Percentiles rank a stretch among this genome's conserved stretches.
These are phyloP conservation scores for Anodontia alba DNA, from an alignment of 2,888 invertebrate species.

Conservation along the genomic window DNA sequence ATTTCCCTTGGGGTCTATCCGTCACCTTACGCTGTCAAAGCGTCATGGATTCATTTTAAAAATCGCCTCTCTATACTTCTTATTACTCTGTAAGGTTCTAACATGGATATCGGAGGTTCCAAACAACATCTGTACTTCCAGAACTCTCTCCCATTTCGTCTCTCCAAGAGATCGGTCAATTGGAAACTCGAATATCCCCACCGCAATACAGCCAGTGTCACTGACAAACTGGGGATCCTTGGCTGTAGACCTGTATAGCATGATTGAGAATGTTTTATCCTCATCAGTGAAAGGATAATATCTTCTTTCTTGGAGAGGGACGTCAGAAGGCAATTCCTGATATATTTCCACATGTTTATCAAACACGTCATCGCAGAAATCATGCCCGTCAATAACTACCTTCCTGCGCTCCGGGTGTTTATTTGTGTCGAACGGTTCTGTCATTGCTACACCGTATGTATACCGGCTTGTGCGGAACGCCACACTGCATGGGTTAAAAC, in stretches of 20 bases:
- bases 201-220: slow-evolving; percentile 22
- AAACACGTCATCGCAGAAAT: slow-evolving; percentile 37
- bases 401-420: slow-evolving; percentile 26
- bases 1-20: no score
- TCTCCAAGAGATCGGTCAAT: neutral
- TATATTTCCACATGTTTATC: slow-evolving; percentile 36
- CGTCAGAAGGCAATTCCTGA: neutral
- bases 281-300: slow-evolving; percentile 23
- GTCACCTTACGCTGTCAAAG: no score
- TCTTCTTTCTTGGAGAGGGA: neutral
- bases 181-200: neutral
- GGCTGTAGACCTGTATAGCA: slow-evolving; percentile 19
- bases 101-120: neutral
- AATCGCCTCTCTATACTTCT: neutral
- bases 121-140: neutral
- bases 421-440: neutral
- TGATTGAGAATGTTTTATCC: slow-evolving; percentile 5
- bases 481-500: slow-evolving; percentile 26
- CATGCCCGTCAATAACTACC: slow-evolving; percentile 1
- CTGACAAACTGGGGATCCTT: slow-evolving; percentile 26
- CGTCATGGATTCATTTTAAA: neutral
- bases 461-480: slow-evolving; percentile 15
- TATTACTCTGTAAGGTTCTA: neutral
- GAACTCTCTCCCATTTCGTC: neutral
- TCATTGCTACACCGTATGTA: slow-evolving; percentile 34